phyloP scores from a whole-genome alignment of 2,113 vertebrate species.

The Sylvietta virens region DNA sequence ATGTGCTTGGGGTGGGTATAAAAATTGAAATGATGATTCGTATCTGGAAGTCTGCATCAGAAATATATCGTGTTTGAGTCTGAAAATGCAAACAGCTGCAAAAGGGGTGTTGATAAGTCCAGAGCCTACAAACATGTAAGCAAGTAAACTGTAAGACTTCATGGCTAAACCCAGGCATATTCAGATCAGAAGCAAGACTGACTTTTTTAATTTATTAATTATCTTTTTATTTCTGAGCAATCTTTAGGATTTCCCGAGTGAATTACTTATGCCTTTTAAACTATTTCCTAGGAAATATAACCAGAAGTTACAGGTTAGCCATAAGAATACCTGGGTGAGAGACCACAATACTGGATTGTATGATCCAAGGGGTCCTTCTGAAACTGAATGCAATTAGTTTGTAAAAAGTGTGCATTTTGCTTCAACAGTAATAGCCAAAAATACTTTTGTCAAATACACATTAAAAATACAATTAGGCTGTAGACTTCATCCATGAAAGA shows the following conservation, averaged over 20 bases:
- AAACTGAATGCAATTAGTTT: background rate
- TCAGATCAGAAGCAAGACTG: background rate
- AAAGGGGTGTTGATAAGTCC: background rate
- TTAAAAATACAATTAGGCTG: background rate
- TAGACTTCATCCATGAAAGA: background rate
- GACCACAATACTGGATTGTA: background rate
- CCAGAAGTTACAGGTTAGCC: background rate
- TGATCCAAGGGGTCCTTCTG: background rate
- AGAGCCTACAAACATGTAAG: background rate
- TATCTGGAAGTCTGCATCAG: background rate
- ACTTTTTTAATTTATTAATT: background rate
- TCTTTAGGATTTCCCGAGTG: background rate
- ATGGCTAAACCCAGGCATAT: background rate
- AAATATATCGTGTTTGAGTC: background rate
- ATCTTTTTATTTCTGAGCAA: background rate
- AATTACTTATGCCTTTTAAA: background rate
- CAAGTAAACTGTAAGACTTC: background rate
- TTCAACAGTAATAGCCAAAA: background rate
- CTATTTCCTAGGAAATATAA: background rate
- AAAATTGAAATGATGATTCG: rapidly evolving
- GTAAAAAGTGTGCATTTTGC: background rate
- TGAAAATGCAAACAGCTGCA: background rate
- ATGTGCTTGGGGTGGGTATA: background rate
- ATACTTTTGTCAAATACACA: background rate
- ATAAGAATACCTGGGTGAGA: background rate